Conservation (phyloP, 2,797 vertebrate genomes). For the Xenops minutus region DNA sequence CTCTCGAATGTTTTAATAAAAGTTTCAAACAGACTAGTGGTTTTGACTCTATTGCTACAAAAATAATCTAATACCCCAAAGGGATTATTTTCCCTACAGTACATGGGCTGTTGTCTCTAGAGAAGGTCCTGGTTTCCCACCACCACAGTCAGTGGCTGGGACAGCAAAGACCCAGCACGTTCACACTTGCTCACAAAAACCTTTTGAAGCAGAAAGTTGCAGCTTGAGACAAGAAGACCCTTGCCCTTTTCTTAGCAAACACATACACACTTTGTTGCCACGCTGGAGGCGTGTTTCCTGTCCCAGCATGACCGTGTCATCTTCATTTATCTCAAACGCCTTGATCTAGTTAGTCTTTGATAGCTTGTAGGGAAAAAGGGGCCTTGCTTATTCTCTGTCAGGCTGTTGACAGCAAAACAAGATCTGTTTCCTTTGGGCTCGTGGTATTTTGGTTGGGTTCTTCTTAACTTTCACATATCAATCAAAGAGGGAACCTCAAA, state of each 20-base stretch:
- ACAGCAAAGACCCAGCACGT: not conserved
- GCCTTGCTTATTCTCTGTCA: conserved; percentile 20
- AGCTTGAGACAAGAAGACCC: not conserved
- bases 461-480: not conserved
- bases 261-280: not conserved
- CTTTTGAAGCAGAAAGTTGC: conserved; percentile 16
- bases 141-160: not conserved
- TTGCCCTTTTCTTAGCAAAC: not conserved
- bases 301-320: conserved; percentile 42
- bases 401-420: conserved; percentile 47
- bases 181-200: conserved; percentile 2
- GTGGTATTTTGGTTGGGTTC: conserved; percentile 6
- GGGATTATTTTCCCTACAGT: not conserved
- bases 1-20: not conserved
- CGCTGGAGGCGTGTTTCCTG: conserved; percentile 53
- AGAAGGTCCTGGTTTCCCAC: not conserved
- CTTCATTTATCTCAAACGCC: conserved; percentile 15
- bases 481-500: not conserved
- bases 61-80: not conserved
- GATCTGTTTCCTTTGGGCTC: conserved; percentile 33
- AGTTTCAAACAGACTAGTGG: not conserved
- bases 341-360: conserved; percentile 6
- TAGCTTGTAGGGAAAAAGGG: conserved; percentile 8
- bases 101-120: not conserved
- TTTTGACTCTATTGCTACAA: not conserved